Evolutionary conservation across 1,140 invertebrate species (phyloP).

Genomic region (Aphis gossypii): DNA sequence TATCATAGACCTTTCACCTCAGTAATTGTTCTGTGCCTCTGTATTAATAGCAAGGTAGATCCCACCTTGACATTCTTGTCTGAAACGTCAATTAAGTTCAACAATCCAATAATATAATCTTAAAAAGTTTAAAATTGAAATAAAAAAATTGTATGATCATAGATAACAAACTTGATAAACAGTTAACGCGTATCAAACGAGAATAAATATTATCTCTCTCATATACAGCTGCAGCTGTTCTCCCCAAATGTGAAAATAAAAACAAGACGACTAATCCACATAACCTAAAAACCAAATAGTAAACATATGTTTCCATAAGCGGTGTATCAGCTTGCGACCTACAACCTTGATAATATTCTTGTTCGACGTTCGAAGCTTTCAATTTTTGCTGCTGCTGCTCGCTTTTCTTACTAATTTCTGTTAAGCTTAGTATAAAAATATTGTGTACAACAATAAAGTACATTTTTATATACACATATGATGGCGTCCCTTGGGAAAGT

Average conservation of each 20-base stretch:
- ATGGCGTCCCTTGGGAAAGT: slow-evolving; percentile 43
- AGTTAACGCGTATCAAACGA: not conserved
- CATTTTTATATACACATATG: not conserved
- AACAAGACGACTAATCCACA: not conserved
- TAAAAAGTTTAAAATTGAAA: too few relatives aligned
- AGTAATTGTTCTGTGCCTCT: too few relatives aligned
- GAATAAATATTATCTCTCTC: too few relatives aligned
- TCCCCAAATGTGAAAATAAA: too few relatives aligned
- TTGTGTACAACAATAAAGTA: slow-evolving; percentile 18
- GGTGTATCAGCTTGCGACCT: slow-evolving; percentile 18
- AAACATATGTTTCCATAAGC: slow-evolving; percentile 26
- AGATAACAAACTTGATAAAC: not conserved
- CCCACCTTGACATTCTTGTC: too few relatives aligned
- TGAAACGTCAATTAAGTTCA: too few relatives aligned
- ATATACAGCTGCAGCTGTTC: too few relatives aligned
- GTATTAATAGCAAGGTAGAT: too few relatives aligned
- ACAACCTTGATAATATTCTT: slow-evolving; percentile 17
- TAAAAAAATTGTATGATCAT: too few relatives aligned
- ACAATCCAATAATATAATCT: too few relatives aligned
- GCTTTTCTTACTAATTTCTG: not conserved
- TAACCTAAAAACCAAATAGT: not conserved
- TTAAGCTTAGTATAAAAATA: not conserved
- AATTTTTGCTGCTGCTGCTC: not conserved
- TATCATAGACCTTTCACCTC: too few relatives aligned
- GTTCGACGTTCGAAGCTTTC: not conserved